Evolutionary conservation across 2,113 vertebrate species (phyloP).

Genomic region (Mobula hypostoma): DNA sequence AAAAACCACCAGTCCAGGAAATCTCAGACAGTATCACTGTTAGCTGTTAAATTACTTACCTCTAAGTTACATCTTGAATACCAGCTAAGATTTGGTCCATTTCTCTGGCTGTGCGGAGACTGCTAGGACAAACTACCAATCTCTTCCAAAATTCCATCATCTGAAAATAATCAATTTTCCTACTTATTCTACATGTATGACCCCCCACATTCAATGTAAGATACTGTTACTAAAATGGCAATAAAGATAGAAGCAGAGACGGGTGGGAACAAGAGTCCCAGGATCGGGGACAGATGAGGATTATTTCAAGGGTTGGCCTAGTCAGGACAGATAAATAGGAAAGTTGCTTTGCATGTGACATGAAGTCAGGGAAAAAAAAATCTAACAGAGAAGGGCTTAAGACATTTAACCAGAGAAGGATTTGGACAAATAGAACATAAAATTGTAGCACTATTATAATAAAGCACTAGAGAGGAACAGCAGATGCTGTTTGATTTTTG

Average conservation of each 20-base stretch:
- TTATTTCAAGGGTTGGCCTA: neutral
- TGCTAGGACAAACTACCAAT: neutral
- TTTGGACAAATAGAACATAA: neutral
- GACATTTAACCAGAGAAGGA: neutral
- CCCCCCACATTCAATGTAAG: too few species aligned
- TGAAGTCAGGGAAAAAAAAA: neutral
- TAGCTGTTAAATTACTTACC: neutral
- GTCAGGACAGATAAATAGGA: too few species aligned
- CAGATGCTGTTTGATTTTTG: neutral
- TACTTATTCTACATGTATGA: neutral
- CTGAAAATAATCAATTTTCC: neutral
- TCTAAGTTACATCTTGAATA: neutral
- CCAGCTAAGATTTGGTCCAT: too few species aligned
- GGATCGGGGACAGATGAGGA: neutral
- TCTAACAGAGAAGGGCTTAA: neutral
- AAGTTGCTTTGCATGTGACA: neutral
- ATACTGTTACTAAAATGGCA: too few species aligned
- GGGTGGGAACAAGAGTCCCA: too few species aligned
- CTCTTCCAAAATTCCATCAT: neutral
- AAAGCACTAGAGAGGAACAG: neutral
- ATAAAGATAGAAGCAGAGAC: too few species aligned
- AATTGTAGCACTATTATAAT: neutral
- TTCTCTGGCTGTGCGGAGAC: neutral
- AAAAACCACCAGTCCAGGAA: neutral
- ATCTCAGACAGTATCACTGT: neutral